A percentile compares a stretch with the other conserved stretches of the same genome.
phyloP scores from a whole-genome alignment of 2,888 invertebrate genomes.

The Horisme vitalbata region DNA sequence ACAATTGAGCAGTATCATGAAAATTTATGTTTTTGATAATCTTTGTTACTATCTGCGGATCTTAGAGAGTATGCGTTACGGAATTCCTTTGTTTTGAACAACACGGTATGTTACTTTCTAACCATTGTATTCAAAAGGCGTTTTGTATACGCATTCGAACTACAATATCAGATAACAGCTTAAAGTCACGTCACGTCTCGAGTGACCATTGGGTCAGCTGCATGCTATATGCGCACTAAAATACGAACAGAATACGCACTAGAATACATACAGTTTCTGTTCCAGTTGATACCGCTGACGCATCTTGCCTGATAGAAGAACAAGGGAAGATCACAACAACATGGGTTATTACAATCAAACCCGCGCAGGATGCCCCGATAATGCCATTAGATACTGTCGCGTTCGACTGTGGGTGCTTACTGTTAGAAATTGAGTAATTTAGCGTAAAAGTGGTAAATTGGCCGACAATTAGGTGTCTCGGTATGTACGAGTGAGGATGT shows the following conservation, averaged over 20 bases:
- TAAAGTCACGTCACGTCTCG: constrained; percentile 44
- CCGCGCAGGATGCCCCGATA: constrained; percentile 52
- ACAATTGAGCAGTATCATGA: not conserved
- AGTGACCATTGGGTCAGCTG: constrained; percentile 48
- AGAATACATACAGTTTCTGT: constrained; percentile 75
- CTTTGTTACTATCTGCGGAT: not conserved
- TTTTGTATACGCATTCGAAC: constrained; percentile 50
- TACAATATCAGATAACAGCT: constrained; percentile 44
- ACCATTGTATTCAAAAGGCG: constrained; percentile 59
- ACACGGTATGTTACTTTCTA: constrained; percentile 58
- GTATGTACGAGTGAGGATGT: constrained; percentile 59
- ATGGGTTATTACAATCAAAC: constrained; percentile 61
- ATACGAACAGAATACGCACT: constrained; percentile 30
- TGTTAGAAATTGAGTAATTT: constrained; percentile 55
- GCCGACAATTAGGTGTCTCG: constrained; percentile 55
- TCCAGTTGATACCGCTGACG: constrained; percentile 79
- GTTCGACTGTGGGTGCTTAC: constrained; percentile 6
- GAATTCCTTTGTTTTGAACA: constrained; percentile 65
- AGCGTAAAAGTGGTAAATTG: constrained; percentile 63
- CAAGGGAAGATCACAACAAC: constrained; percentile 60
- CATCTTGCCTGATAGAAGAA: constrained; percentile 57
- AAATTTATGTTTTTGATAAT: constrained; percentile 4
- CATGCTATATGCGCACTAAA: constrained; percentile 36
- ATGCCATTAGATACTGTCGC: constrained; percentile 43
- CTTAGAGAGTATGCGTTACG: constrained; percentile 30